Evolutionary conservation across 2,888 invertebrate species (phyloP).

Genomic region (Drosophila picticornis): DNA sequence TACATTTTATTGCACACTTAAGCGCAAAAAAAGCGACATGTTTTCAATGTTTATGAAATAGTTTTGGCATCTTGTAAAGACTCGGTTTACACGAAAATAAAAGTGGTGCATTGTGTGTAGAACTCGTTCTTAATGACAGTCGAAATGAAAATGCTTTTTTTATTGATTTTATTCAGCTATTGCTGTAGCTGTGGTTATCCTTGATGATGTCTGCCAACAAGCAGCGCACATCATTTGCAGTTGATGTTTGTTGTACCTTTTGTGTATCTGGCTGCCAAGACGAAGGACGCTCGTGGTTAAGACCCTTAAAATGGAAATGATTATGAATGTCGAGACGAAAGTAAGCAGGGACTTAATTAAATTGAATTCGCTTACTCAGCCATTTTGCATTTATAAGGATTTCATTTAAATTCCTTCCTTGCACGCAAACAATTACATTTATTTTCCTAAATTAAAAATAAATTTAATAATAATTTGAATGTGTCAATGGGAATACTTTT

Average conservation of each 20-base stretch:
- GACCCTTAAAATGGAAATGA: constrained; percentile 6
- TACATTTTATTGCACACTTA: constrained; percentile 37
- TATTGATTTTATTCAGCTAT: constrained; percentile 43
- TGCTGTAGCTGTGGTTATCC: constrained; percentile 37
- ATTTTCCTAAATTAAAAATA: background rate
- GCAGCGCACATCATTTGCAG: constrained; percentile 62
- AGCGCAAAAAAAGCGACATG: constrained; percentile 15
- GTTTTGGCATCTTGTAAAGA: constrained; percentile 32
- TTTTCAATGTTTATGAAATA: constrained; percentile 23
- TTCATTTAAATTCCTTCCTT: constrained; percentile 7
- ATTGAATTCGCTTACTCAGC: constrained; percentile 15
- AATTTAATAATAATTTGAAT: constrained; percentile 3
- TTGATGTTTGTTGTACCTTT: constrained; percentile 35
- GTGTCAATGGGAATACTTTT: background rate
- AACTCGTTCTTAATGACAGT: constrained; percentile 15
- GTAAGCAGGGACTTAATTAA: constrained; percentile 29
- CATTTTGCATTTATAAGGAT: constrained; percentile 6
- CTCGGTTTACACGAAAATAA: constrained; percentile 24
- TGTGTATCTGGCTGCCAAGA: constrained; percentile 15
- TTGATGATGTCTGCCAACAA: constrained; percentile 54
- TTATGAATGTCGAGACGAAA: constrained; percentile 24
- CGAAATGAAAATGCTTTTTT: constrained; percentile 47
- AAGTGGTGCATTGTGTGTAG: constrained; percentile 5
- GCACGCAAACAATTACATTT: background rate
- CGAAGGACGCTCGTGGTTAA: constrained; percentile 23